Conservation (phyloP, 2,888 invertebrate genomes). For the Isoperla grammatica region DNA sequence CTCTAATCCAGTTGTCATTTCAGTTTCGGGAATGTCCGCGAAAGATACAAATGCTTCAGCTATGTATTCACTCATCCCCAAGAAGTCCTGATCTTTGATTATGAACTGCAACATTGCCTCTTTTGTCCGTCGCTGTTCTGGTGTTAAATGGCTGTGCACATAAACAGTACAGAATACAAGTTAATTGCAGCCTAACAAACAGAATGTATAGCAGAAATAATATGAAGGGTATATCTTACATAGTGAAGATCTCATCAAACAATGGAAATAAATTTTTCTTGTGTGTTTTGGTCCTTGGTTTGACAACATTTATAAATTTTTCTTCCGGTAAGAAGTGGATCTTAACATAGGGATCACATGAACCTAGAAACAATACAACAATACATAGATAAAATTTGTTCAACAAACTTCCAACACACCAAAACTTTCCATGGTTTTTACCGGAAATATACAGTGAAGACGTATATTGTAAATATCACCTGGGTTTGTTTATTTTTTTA, state of each 20-base stretch:
- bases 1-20: constrained; percentile 49
- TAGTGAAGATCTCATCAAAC: constrained; percentile 89
- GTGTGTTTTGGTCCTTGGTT: constrained; percentile 85
- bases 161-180: constrained; percentile 30
- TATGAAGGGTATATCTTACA: constrained; percentile 58
- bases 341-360: constrained; percentile 90
- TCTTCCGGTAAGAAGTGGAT: constrained; percentile 80
- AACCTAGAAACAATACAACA: constrained; percentile 51
- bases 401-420: too few relatives aligned
- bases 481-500: too few relatives aligned
- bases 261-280: constrained; percentile 90
- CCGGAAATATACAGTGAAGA: too few relatives aligned
- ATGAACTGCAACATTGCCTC: constrained; percentile 80
- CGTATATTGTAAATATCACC: too few relatives aligned
- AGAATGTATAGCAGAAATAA: background rate
- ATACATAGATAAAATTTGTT: too few relatives aligned
- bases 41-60: constrained; percentile 90
- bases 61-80: constrained; percentile 89
- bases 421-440: too few relatives aligned
- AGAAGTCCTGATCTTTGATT: constrained; percentile 93
- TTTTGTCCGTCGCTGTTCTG: constrained; percentile 61
- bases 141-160: constrained; percentile 50
- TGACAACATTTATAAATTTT: constrained; percentile 65
- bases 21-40: constrained; percentile 62
- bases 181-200: constrained; percentile 20